Base-by-base conservation (phyloP, 2,113 vertebrate species). In the Gulo gulo region DNA sequence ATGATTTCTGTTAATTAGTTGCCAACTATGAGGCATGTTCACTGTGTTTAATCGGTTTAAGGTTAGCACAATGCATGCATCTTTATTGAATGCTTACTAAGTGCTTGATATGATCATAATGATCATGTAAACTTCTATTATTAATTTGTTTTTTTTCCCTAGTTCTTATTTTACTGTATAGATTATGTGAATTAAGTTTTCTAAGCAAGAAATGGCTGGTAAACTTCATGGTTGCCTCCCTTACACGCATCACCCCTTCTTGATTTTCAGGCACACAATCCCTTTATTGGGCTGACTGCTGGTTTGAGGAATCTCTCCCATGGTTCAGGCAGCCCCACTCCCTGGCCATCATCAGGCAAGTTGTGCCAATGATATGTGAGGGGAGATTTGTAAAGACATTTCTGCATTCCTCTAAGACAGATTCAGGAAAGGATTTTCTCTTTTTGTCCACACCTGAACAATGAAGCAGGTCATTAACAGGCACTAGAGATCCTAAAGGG, bases 1-100 rank as follows among this genome's bases (percentile, higher is more conserved):
- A 76, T 2, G 39, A 88, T 95, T 92, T 81, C 76, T 94, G 67
- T 92, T 96, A 97, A 96, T 96, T 96, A 95, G 69, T 96, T 96
- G 74, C 63, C 90, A 96, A 88, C 23, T 90, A 67, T 97, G 61
- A 96, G 67, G 12, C 2, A 84, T 8, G 1, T 71, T 95, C 47
- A 78, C 67, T 55, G 34, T 96, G 31, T 96, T 98, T 91, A 98
- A 96, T 55, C 71, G 55, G 93, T 80, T 86, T 74, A 90, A 88
- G 26, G 6, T 76, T 80, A 96, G 42, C 45, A 21, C 29, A 78
- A 87, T n/a, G 1, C 42, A 69, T 79, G 50, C 42, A 74, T 94
- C 20, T 90, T 97, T 80, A 80, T 42, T 57, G 78, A 90, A 45
- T 71, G 47, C 52, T 96, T 91, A 89, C 78, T 96, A 74, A 95